Percentiles rank a stretch among this genome's conserved stretches.
Evolutionary conservation across 2,113 vertebrate genomes (phyloP).

Genomic region (Centropus unirufus): DNA sequence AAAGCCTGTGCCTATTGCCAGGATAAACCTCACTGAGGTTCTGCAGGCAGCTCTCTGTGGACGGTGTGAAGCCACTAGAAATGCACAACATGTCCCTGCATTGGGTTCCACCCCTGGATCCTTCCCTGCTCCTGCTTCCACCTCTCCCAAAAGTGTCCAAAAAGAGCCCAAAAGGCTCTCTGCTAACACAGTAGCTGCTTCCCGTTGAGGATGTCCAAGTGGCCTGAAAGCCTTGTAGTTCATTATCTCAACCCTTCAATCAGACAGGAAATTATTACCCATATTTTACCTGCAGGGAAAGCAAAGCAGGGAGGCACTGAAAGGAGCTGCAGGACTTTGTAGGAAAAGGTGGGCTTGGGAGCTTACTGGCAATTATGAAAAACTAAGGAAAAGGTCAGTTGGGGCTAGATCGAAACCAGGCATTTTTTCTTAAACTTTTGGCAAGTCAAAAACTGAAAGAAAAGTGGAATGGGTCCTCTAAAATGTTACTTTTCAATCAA

Average conservation of each 20-base stretch:
- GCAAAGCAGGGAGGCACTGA: background rate
- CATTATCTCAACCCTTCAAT: background rate
- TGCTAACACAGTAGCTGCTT: background rate
- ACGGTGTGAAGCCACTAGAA: background rate
- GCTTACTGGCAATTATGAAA: background rate
- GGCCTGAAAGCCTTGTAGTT: background rate
- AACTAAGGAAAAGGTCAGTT: background rate
- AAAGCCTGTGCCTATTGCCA: background rate
- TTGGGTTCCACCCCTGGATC: background rate
- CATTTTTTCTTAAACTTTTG: background rate
- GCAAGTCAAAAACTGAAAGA: background rate
- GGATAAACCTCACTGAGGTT: background rate
- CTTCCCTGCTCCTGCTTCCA: background rate
- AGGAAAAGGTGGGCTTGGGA: background rate
- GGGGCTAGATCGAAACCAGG: background rate
- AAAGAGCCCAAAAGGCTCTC: background rate
- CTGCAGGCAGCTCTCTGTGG: background rate
- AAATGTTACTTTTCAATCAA: conserved; percentile 23
- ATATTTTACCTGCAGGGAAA: background rate
- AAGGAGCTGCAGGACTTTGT: background rate
- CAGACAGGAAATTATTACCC: background rate
- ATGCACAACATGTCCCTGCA: rapidly evolving
- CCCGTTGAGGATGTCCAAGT: background rate
- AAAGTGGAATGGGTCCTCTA: background rate
- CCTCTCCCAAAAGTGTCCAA: background rate